Conservation (phyloP, 2,113 vertebrate species). For the Fukomys damarensis region DNA sequence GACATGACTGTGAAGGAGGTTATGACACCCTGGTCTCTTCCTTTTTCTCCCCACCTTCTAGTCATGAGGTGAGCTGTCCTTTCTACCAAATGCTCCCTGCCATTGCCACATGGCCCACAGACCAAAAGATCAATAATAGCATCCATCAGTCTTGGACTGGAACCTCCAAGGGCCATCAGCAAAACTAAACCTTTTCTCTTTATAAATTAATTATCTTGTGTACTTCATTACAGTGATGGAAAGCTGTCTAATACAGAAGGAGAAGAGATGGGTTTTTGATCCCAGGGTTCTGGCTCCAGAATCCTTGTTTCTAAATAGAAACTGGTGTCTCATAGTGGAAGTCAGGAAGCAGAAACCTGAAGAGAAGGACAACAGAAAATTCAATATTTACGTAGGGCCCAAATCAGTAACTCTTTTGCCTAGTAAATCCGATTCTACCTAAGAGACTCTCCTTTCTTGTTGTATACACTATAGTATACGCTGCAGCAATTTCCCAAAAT, state of each 20-base stretch:
- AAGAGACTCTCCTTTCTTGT: not conserved
- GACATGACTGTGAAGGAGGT: not conserved
- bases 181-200: not conserved
- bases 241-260: not conserved
- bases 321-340: not conserved
- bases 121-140: not conserved
- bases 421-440: not conserved
- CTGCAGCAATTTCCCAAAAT: not conserved
- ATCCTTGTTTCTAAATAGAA: not conserved
- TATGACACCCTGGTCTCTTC: not conserved
- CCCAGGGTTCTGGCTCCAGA: not conserved
- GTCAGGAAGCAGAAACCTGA: not conserved
- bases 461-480: not conserved
- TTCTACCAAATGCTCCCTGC: too few species aligned
- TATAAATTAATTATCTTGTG: not conserved
- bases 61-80: not conserved
- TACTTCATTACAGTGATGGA: not conserved
- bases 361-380: not conserved
- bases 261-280: not conserved
- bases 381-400: not conserved
- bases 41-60: not conserved
- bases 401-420: not conserved
- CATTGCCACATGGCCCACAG: rapidly evolving
- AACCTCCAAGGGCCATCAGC: not conserved
- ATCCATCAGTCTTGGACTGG: not conserved